Conservation (phyloP, 2,113 vertebrate species). For the Pavo muticus region DNA sequence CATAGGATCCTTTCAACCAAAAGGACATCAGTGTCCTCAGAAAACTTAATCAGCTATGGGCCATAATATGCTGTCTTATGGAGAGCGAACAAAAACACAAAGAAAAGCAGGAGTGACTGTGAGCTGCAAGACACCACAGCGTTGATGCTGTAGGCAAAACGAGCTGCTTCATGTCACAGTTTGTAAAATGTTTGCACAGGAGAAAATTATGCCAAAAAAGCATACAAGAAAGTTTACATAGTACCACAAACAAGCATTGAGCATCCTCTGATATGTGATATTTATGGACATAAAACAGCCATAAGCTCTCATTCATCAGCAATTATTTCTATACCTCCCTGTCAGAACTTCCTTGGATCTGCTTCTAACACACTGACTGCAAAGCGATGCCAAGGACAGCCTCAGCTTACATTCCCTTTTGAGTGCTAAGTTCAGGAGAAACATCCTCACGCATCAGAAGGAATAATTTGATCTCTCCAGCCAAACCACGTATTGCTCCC, state of each 20-base stretch:
- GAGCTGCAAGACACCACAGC: neutral
- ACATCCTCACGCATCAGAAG: neutral
- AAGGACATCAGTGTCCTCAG: constrained; percentile 17
- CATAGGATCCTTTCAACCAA: neutral
- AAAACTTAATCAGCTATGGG: neutral
- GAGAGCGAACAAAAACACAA: neutral
- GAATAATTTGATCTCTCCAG: neutral
- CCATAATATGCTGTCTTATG: neutral
- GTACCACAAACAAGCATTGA: neutral
- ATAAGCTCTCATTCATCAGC: neutral
- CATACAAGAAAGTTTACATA: neutral
- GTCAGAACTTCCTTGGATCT: neutral
- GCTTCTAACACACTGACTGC: neutral
- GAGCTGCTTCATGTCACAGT: constrained; percentile 34
- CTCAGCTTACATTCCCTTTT: neutral
- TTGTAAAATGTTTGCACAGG: neutral
- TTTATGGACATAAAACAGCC: neutral
- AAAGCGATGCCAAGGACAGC: neutral
- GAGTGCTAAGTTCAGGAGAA: neutral
- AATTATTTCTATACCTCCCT: neutral
- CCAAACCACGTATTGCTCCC: neutral
- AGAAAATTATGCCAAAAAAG: constrained; percentile 21
- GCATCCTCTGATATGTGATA: neutral
- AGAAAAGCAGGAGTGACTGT: constrained; percentile 29
- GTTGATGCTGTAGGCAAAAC: constrained; percentile 46